These are phyloP conservation scores for Bettongia penicillata DNA, from an alignment of 2,113 vertebrate species.

Conservation along the genomic window DNA sequence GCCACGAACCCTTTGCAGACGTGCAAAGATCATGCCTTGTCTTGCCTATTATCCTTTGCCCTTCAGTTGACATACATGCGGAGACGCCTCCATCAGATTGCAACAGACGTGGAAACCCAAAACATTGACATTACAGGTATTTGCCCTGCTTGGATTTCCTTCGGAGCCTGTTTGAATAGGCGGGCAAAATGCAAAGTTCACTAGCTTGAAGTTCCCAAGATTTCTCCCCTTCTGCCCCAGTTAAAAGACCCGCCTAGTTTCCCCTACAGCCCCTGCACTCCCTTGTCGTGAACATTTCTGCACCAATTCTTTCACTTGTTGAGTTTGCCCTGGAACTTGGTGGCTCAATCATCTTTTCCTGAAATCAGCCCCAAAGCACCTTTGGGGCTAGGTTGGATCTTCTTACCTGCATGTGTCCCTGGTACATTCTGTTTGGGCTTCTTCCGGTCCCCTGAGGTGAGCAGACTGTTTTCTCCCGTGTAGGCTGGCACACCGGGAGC, in stretches of 20 bases:
- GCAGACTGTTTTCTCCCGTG: conserved; percentile 43
- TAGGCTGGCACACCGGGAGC: background rate
- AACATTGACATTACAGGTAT: conserved; percentile 59
- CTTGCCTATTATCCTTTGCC: conserved; percentile 81
- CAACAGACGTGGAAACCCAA: conserved; percentile 64
- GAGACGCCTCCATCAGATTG: conserved; percentile 78
- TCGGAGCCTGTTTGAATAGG: conserved; percentile 71
- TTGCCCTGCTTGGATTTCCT: conserved; percentile 68
- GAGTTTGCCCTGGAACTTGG: conserved; percentile 75
- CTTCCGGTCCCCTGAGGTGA: conserved; percentile 69
- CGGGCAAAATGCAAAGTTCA: conserved; percentile 76
- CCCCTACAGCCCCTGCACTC: background rate
- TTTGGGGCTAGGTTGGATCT: background rate
- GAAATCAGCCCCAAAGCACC: background rate
- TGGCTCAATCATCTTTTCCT: background rate
- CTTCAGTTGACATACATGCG: conserved; percentile 87
- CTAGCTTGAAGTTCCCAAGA: conserved; percentile 76
- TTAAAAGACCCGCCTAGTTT: conserved; percentile 9
- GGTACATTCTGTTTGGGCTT: conserved; percentile 86
- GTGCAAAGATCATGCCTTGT: conserved; percentile 71
- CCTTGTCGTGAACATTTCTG: conserved; percentile 6
- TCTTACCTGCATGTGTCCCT: conserved; percentile 91
- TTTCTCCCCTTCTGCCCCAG: conserved; percentile 44
- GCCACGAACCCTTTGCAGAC: conserved; percentile 65
- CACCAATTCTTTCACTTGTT: conserved; percentile 83